Conservation (phyloP, 2,797 vertebrate species). For the Vireo griseus region DNA sequence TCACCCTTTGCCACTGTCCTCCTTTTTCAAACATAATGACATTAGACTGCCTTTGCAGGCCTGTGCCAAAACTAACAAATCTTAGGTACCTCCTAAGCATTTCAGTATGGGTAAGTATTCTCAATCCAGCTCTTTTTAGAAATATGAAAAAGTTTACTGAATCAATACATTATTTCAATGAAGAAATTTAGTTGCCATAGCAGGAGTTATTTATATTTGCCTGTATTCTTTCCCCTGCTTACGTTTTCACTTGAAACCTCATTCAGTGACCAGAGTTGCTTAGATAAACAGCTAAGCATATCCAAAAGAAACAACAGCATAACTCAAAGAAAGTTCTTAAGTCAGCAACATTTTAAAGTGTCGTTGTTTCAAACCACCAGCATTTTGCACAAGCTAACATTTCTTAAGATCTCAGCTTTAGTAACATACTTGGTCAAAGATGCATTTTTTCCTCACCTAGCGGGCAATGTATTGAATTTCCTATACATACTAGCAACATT, state of each 20-base stretch:
- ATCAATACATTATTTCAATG: background rate
- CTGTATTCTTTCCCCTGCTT: slow-evolving; percentile 50
- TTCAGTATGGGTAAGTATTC: background rate
- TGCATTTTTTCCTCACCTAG: background rate
- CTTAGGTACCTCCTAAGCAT: background rate
- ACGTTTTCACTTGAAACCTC: slow-evolving; percentile 54
- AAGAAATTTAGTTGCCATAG: background rate
- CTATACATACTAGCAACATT: background rate
- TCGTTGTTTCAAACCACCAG: slow-evolving; percentile 53
- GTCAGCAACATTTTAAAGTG: slow-evolving; percentile 54
- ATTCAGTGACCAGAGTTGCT: slow-evolving; percentile 45
- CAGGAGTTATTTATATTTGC: slow-evolving; percentile 31
- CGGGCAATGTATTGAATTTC: background rate
- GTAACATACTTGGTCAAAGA: background rate
- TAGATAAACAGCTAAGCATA: slow-evolving; percentile 59
- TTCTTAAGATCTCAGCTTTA: slow-evolving; percentile 1
- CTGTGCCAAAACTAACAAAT: slow-evolving; percentile 31
- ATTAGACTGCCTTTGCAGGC: background rate
- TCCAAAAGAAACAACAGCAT: slow-evolving; percentile 71
- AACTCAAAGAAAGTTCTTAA: slow-evolving; percentile 67
- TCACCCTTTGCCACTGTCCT: background rate
- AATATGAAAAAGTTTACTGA: background rate
- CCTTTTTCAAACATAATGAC: background rate
- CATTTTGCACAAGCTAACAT: slow-evolving; percentile 36
- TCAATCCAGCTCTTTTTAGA: background rate